Base-by-base conservation (phyloP, 2,888 invertebrate genomes). In the Globia sparganii region DNA sequence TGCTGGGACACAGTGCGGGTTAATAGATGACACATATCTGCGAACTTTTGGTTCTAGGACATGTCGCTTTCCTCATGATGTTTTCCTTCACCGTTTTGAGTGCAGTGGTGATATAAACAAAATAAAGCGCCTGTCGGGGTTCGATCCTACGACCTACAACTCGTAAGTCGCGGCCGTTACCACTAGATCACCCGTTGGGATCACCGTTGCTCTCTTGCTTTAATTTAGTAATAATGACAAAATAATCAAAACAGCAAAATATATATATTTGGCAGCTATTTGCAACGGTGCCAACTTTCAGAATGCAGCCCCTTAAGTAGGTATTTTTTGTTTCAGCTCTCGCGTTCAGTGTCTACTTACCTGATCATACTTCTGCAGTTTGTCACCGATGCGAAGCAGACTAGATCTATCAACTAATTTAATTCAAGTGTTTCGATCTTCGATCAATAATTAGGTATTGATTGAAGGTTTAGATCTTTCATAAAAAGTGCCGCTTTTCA, bases 311-410 rank as follows among this genome's bases (percentile, higher is more conserved):
- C n/a, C 4, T n/a, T 53, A 53, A n/a, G 53, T n/a, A 66, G 21
- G 25, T 67, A 13, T 67, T 72, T 77, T 81, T 75, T 75, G 62
- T 88, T 88, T 64, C 90, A 92, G 94, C 91, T 92, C 2, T 86
- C 90, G 18, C 91, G 92, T 37, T 88, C 92, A 4, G 91, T 94
- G 13, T 84, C 91, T 1, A 94, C 94, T 0, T 94, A 93, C 81
- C 86, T 95, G 69, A 90, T 93, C 31, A 92, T 94, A 72, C 86
- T 94, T 56, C 83, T 94, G 59, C 94, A 94, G 78, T 94, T 92
- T 74, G 91, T 88, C 25, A 90, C 90, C 31, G 91, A 90, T 71
- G 65, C 72, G 9, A 82, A 84, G 59, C 49, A 73, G 53, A 43
- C 73, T 58, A 28, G 18, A 25, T 25, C 56, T 8, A 31, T 21